Evolutionary conservation across 2,113 vertebrate genomes (phyloP).

Genomic region (Procavia capensis): DNA sequence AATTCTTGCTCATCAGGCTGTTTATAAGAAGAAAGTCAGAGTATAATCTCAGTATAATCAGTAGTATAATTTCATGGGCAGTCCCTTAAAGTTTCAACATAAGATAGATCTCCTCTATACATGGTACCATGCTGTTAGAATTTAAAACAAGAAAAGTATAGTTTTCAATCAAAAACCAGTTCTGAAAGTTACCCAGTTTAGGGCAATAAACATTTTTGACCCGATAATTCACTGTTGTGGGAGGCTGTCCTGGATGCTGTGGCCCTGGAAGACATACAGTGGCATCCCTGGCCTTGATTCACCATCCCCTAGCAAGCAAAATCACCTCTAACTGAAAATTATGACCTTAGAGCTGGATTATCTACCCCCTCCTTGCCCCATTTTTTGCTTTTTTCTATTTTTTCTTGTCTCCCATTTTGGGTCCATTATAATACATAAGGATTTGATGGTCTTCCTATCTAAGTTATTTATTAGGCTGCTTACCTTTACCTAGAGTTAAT

Average conservation of each 20-base stretch:
- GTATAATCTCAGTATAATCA: background rate
- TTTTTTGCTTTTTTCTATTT: background rate
- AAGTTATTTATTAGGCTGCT: background rate
- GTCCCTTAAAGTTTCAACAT: background rate
- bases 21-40: background rate
- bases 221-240: background rate
- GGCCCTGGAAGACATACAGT: background rate
- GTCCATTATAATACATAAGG: background rate
- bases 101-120: background rate
- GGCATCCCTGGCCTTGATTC: background rate
- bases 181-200: background rate
- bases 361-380: too few species aligned
- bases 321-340: background rate
- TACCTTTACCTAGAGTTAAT: background rate
- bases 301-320: background rate
- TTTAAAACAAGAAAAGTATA: conserved; percentile 16
- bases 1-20: background rate
- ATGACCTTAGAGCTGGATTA: background rate
- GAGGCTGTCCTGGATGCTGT: background rate
- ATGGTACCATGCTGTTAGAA: background rate
- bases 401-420: background rate
- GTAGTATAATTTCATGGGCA: background rate
- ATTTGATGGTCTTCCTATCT: background rate
- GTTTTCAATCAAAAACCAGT: conserved; percentile 10
- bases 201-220: background rate